Base-by-base conservation (phyloP, 1,140 invertebrate species). In the Tribolium madens region DNA sequence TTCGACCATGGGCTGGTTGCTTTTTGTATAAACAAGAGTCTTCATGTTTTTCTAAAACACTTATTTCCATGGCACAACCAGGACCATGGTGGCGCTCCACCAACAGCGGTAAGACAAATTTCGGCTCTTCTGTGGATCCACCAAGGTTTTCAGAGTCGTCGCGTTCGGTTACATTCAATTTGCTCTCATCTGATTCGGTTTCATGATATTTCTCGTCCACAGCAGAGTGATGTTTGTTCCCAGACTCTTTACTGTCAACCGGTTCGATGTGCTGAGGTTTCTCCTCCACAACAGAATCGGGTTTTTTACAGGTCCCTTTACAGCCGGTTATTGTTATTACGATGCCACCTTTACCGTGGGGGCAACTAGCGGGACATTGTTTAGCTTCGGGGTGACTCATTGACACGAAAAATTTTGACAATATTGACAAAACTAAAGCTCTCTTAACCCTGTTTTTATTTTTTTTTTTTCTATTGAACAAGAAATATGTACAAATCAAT, bases 21-120 rank as follows among this genome's bases (percentile, higher is more conserved):
- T 77, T 77, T 33, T 74, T 73, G 12, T 75, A 77, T 12, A 50
- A 50, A 57, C 76, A 77, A 47, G 31, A 47, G 7, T 21, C n/a
- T 10, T 68, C 71, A 36, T 77, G 76, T 48, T 77, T 77, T 50
- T 77, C 76, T 21, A 77, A 2, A 18, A 77, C 57, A 68, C 15
- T 64, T 9, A 77, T 68, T 14, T 77, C 76, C 71, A 77, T 73
- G 9, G 76, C 76, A 52, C 76, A 77, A 13, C 71, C 76, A 26
- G 71, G 71, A 1, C 76, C 76, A 12, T 77, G 76, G 13, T 77
- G 73, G 13, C 76, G 60, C 2, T 47, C 50, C 5, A 53, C 6
- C 15, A 77, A n/a, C 3, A 52, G 1, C 26, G 76, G 76, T 9
- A 77, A 52, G 31, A 74, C 42, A 9, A 57, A 17, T 33, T 18